Evolutionary conservation across 1,140 invertebrate genomes (phyloP).

Genomic region (Spodoptera frugiperda): DNA sequence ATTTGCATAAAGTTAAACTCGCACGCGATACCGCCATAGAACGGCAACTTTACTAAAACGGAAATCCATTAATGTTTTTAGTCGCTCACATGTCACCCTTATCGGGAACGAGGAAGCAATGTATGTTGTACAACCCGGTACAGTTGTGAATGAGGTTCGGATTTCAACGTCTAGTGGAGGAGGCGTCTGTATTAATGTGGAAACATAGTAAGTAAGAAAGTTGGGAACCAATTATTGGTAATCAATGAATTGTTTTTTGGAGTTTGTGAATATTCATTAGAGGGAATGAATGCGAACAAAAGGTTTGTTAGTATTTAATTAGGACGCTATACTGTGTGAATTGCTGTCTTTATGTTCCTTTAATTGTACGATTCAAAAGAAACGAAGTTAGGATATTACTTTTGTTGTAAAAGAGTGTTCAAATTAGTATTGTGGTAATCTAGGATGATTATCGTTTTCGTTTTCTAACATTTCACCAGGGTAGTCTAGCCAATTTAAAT

Average conservation of each 20-base stretch:
- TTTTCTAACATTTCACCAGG: no score
- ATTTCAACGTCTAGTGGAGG: constrained; percentile 18
- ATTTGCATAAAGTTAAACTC: constrained; percentile 64
- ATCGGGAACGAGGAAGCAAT: constrained; percentile 54
- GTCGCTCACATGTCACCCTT: constrained; percentile 56
- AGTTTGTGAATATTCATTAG: constrained; percentile 31
- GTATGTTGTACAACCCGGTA: constrained; percentile 53
- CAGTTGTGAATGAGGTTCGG: constrained; percentile 28
- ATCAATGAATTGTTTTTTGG: constrained; percentile 28
- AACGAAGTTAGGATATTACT: no score
- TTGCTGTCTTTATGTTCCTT: no score
- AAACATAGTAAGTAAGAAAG: constrained; percentile 27
- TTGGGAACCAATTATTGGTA: constrained; percentile 15
- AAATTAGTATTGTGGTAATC: no score
- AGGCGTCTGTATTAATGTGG: constrained; percentile 62
- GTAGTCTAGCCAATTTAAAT: no score
- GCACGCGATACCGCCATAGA: constrained; percentile 55
- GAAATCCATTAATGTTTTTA: constrained; percentile 66
- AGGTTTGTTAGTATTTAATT: constrained; percentile 10
- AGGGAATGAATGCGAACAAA: not conserved
- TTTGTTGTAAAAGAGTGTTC: no score
- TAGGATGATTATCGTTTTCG: no score
- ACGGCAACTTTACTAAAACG: constrained; percentile 50
- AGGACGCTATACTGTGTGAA: no score
- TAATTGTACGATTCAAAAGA: no score